Conservation (phyloP, 2,888 invertebrate genomes). For the Sphaeridia pumilis region DNA sequence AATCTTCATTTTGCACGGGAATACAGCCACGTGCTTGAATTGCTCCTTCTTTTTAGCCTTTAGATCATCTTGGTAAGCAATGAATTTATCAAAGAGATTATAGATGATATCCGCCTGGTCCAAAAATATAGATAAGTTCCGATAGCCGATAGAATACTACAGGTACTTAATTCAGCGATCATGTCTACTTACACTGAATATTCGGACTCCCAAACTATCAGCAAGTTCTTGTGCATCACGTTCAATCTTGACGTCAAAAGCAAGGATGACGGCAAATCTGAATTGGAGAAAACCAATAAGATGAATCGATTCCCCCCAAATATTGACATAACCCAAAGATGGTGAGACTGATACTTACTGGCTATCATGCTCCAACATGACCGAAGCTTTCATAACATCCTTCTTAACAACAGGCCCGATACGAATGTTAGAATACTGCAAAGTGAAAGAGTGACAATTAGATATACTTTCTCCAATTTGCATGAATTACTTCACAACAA, state of each 20-base stretch:
- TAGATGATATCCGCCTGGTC: slow-evolving; percentile 99
- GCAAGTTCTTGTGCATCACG: slow-evolving; percentile 96
- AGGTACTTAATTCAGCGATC: no score
- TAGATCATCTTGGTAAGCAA: slow-evolving; percentile 77
- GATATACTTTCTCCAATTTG: no score
- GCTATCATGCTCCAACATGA: slow-evolving; percentile 96
- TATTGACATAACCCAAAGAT: neutral
- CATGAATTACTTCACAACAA: no score
- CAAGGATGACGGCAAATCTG: slow-evolving; percentile 90
- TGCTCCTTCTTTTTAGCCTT: slow-evolving; percentile 85
- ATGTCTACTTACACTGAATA: slow-evolving; percentile 53
- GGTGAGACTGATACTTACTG: slow-evolving; percentile 53
- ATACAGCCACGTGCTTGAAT: slow-evolving; percentile 92
- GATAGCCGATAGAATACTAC: neutral
- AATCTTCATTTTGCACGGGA: slow-evolving; percentile 84
- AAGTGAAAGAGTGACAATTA: slow-evolving; percentile 34
- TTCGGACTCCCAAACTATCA: slow-evolving; percentile 81
- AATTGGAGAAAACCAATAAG: no score
- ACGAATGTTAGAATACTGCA: slow-evolving; percentile 89
- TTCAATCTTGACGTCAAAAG: slow-evolving; percentile 99
- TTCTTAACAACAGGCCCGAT: slow-evolving; percentile 99
- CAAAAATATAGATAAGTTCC: no score
- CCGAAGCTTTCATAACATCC: slow-evolving; percentile 99
- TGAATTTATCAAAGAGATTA: slow-evolving; percentile 97
- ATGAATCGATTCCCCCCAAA: no score